Base-by-base conservation (phyloP, 2,113 vertebrate species). In the Xiphophorus maculatus region DNA sequence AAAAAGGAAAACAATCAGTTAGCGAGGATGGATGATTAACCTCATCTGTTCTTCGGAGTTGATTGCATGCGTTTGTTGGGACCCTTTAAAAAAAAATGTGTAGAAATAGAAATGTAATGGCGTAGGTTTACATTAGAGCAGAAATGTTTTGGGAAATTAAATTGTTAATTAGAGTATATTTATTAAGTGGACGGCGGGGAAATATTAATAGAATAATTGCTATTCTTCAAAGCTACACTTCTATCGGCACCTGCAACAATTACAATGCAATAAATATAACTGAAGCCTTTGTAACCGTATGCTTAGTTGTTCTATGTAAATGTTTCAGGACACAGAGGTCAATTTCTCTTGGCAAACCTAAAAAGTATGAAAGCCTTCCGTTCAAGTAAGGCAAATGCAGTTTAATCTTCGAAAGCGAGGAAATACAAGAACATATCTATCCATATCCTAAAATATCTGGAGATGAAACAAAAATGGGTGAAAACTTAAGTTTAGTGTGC, bases 1-100 rank as follows among this genome's bases (percentile, higher is more conserved):
- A 25, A 67, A 65, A 76, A 62, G 82, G 79, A 44, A 78, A 68
- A 85, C 82, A 66, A 81, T 86, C 69, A 84, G 79, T 85, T 87
- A 87, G 70, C 6, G 28, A 84, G 71, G 27, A 77, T 3, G 8
- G 69, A 73, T 60, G 35, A 66, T 35, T 71, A 73, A 85, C 70
- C 54, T 69, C 19, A 28, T 74, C 66, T 35, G 44, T 64, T 58
- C 70, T 78, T 77, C 22, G 29, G 66, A 71, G 32, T 66, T 68
- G 79, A 35, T 69, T 62, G 44, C 69, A 76, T 60, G 74, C 9
- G 3, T n/a, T 25, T n/a, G 51, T n/a, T 19, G 44, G 44, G 44
- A 48, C 17, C 0, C 44, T 17, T 19, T 37, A 32, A 33, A 35
- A 28, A 48, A 48, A 48, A 48, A 19, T 48, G 44, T 48, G 44